Evolutionary conservation across 2,888 invertebrate species (phyloP).

Genomic region (Caenorhabditis uteleia): DNA sequence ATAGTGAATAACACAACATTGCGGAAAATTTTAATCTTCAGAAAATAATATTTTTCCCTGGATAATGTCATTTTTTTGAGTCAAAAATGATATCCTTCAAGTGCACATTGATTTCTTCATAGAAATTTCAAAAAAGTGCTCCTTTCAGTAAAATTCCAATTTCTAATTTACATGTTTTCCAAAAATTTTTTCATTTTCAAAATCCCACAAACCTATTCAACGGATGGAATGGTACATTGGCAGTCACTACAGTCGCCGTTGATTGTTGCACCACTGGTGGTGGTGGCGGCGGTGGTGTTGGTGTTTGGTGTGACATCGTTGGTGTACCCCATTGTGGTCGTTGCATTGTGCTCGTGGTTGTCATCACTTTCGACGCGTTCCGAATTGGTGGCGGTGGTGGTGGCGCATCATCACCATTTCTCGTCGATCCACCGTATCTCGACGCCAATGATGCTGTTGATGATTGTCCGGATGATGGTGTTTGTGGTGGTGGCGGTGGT

Average conservation of each 20-base stretch:
- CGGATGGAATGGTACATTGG: constrained; percentile 26
- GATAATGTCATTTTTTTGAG: too few species aligned
- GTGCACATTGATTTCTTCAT: neutral
- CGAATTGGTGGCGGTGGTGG: constrained; percentile 44
- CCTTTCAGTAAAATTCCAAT: too few species aligned
- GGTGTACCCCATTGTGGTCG: constrained; percentile 22
- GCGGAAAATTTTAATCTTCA: too few species aligned
- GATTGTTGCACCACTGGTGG: constrained; percentile 23
- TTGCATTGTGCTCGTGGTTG: constrained; percentile 7
- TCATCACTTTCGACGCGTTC: constrained; percentile 32
- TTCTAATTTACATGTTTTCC: too few species aligned
- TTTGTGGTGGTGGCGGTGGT: constrained; percentile 40
- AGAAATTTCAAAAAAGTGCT: neutral
- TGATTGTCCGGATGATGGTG: constrained; percentile 13
- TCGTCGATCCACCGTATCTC: neutral
- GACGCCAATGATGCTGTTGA: neutral
- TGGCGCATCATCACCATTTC: constrained; percentile 34
- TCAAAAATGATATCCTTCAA: too few species aligned
- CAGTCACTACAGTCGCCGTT: constrained; percentile 11
- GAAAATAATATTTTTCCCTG: too few species aligned
- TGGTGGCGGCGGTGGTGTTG: constrained; percentile 22
- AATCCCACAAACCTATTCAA: constrained; percentile 1
- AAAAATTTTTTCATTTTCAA: too few species aligned
- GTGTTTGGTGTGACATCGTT: constrained; percentile 14
- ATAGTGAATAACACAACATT: too few species aligned